Base-by-base conservation (phyloP, 1,140 invertebrate genomes). In the Drosophila saltans region DNA sequence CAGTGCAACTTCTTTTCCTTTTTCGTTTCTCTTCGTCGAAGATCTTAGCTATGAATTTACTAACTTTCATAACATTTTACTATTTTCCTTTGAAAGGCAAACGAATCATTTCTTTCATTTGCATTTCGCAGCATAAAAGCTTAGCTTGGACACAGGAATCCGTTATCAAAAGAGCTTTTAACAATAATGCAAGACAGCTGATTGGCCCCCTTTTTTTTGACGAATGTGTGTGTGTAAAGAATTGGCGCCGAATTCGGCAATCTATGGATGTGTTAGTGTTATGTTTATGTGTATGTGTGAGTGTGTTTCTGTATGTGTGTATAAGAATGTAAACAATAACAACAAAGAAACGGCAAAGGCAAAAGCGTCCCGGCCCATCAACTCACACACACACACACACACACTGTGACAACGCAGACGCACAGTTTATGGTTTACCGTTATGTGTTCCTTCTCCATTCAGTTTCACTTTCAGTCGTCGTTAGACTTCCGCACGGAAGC, bases 381-480 rank as follows among this genome's bases (percentile, higher is more conserved):
- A 65, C 66, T 43, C 45, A 52, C 36, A 36, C 36, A 70, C 40
- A 26, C 7, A 33, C 28, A 64, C 33, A 52, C 70, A 72, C 58
- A 71, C 55, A 77, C 48, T 33, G 28, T 40, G 10, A 36, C 63
- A 56, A 77, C 75, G 75, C 75, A 78, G 68, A 66, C 75, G 75
- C 75, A 78, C 41, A 52, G 72, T 80, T 79, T 70, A 66, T 68
- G 65, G 72, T 79, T 82, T 76, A 85, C 64, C 61, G 73, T 71
- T 73, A 52, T 52, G 45, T 52, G 45, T 52, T 65, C 64, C 70
- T 85, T 75, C 71, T 36, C 21, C 43, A 76, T 80, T 80, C 68
- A 80, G 69, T 86, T 86, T 86, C 83, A 86, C 77, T 86, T 88
- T 86, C 80, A 88, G 83, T 88, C 83, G 76, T 83, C 80, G 83